These are phyloP conservation scores for Tauraco erythrolophus DNA, from an alignment of 2,113 vertebrate genomes.

Conservation along the genomic window DNA sequence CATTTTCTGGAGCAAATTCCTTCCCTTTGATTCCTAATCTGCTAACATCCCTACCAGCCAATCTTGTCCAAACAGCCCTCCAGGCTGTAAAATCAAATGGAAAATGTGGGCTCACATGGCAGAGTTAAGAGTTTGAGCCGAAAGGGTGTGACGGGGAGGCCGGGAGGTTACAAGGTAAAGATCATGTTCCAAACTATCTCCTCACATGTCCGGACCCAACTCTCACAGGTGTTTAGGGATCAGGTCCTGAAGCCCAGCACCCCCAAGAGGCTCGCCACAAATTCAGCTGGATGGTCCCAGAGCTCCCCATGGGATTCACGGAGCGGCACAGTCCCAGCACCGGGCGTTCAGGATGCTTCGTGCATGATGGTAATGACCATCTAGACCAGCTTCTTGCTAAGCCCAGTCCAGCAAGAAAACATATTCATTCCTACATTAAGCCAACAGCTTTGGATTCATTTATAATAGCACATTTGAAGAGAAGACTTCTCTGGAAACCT, in stretches of 20 bases:
- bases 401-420: neutral
- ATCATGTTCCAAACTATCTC: neutral
- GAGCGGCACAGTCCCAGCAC: neutral
- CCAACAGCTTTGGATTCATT: neutral
- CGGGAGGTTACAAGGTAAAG: neutral
- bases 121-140: neutral
- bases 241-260: neutral
- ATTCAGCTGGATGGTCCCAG: neutral
- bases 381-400: neutral
- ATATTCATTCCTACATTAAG: neutral
- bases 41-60: neutral
- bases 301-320: neutral
- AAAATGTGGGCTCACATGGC: constrained; percentile 25
- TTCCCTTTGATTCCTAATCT: constrained; percentile 55
- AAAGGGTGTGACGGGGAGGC: neutral
- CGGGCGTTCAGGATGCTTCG: neutral
- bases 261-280: neutral
- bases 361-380: neutral
- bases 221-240: neutral
- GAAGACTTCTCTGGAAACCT: neutral
- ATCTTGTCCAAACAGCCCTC: constrained; percentile 24
- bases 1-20: constrained; percentile 44
- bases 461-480: neutral
- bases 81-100: neutral
- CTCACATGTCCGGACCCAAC: neutral